Percentiles rank a stretch among this genome's conserved stretches.
Conservation (phyloP, 2,797 vertebrate species). For the Phataginus tricuspis region DNA sequence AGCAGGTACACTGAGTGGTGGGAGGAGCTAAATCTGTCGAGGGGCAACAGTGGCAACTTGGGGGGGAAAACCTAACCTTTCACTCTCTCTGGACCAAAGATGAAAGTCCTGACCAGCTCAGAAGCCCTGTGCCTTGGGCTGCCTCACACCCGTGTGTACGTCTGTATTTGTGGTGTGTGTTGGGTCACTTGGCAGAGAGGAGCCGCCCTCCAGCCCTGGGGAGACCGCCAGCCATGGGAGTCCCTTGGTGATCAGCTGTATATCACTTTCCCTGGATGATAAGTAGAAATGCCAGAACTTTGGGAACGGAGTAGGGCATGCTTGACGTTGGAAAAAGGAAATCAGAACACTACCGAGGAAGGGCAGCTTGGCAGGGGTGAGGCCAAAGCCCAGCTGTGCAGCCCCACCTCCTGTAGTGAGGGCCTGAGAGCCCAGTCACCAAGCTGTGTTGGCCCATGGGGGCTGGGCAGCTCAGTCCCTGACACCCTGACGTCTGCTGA, state of each 20-base stretch:
- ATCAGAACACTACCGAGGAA: background rate
- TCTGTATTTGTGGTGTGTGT: no score
- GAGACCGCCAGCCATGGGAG: background rate
- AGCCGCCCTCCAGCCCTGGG: background rate
- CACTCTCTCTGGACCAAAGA: background rate
- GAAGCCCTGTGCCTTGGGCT: background rate
- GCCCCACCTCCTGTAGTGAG: background rate
- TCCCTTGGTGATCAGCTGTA: background rate
- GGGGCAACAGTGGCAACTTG: background rate
- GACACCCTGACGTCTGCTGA: background rate
- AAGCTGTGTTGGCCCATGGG: background rate
- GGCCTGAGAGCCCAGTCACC: background rate
- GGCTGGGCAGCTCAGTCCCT: background rate
- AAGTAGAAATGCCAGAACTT: background rate
- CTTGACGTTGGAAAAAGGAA: background rate
- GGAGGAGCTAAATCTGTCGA: background rate
- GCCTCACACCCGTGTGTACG: background rate
- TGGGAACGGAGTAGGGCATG: background rate
- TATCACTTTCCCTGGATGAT: background rate
- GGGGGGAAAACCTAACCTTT: background rate
- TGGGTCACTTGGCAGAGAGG: background rate
- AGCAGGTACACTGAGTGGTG: rapidly evolving
- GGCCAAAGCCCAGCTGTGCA: background rate
- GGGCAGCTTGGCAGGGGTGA: background rate
- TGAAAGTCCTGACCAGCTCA: background rate